Conservation (phyloP, 2,113 vertebrate species). For the Tetraodon nigroviridis region DNA sequence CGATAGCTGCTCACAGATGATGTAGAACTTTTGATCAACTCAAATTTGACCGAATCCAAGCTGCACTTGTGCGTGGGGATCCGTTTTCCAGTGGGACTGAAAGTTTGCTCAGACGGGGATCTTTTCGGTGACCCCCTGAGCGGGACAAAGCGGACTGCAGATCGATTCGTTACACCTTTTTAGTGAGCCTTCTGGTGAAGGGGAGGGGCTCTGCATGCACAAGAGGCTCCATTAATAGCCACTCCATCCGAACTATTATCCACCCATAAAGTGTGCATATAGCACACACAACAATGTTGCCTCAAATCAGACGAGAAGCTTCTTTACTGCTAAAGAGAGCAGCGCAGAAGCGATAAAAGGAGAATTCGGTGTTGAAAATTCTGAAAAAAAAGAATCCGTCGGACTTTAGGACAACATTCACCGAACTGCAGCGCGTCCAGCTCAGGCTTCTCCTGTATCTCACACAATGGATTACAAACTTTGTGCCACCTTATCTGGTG, state of each 20-base stretch:
- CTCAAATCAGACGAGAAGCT: slow-evolving; percentile 29
- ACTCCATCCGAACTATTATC: slow-evolving; percentile 66
- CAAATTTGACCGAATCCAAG: too few species aligned
- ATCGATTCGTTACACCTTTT: slow-evolving; percentile 95
- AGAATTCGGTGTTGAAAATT: too few species aligned
- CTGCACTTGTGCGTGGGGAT: too few species aligned
- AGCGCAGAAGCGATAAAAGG: not conserved
- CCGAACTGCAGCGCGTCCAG: not conserved
- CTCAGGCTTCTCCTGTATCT: not conserved
- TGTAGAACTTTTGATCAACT: too few species aligned
- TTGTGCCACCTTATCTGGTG: slow-evolving; percentile 4
- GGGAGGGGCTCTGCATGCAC: slow-evolving; percentile 84
- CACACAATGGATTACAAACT: slow-evolving; percentile 36
- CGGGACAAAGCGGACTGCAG: slow-evolving; percentile 74
- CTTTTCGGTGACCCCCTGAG: slow-evolving; percentile 53
- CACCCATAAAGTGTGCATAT: slow-evolving; percentile 69
- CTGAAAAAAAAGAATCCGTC: not conserved
- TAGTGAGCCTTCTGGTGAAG: slow-evolving; percentile 87
- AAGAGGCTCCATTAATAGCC: slow-evolving; percentile 64
- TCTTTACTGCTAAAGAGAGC: not conserved
- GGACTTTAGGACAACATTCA: slow-evolving; percentile 4
- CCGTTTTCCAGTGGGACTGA: not conserved
- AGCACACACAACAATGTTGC: slow-evolving; percentile 53
- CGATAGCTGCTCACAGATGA: too few species aligned
- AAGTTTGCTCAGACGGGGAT: slow-evolving; percentile 17